A percentile compares a stretch with the other conserved stretches of the same genome.
Conservation (phyloP, 2,797 vertebrate species). For the Falco naumanni region DNA sequence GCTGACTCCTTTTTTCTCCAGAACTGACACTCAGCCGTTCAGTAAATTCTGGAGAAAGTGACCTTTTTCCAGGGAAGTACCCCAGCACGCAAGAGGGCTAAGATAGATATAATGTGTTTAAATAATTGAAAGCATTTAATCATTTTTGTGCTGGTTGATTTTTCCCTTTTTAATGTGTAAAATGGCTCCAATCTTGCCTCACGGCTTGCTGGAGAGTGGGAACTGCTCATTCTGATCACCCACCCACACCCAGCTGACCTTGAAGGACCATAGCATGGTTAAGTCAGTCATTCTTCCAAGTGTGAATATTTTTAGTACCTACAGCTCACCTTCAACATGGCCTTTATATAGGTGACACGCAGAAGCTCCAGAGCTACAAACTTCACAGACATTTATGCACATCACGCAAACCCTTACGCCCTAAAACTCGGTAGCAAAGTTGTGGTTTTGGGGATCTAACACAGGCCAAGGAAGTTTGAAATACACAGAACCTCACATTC, state of each 20-base stretch:
- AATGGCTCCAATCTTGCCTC: background rate
- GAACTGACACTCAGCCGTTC: background rate
- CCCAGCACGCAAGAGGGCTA: background rate
- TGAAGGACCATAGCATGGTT: background rate
- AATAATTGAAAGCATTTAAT: background rate
- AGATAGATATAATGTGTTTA: background rate
- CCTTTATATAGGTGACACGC: background rate
- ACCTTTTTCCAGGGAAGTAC: background rate
- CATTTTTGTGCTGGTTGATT: background rate
- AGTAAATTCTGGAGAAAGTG: background rate
- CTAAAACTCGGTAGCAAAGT: background rate
- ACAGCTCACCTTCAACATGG: background rate
- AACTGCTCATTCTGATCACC: no score
- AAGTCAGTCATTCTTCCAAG: background rate
- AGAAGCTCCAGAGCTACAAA: background rate
- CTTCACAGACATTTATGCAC: background rate
- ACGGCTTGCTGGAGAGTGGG: background rate
- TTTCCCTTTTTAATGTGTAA: background rate
- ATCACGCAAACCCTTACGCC: background rate
- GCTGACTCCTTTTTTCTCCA: slow-evolving; percentile 12
- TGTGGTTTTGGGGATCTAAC: background rate
- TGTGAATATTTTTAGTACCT: background rate
- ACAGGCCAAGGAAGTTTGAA: background rate
- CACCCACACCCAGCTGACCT: background rate
- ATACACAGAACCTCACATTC: background rate